Evolutionary conservation across 2,113 vertebrate genomes (phyloP).

Genomic region (Onychostoma macrolepis): DNA sequence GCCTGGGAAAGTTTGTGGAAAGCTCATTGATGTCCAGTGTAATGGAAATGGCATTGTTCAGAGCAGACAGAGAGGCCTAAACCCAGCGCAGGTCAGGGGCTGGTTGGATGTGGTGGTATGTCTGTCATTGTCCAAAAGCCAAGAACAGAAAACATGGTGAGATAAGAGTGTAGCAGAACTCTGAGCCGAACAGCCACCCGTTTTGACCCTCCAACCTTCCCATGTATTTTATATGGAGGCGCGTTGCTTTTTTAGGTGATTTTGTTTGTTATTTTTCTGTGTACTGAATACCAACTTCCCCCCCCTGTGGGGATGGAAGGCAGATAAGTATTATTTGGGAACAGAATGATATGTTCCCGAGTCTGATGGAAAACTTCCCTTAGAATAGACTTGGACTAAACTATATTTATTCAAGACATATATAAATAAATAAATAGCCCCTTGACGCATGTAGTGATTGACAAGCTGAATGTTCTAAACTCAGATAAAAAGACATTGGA

Average conservation of each 20-base stretch:
- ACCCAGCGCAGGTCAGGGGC: conserved; percentile 61
- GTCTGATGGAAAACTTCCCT: conserved; percentile 48
- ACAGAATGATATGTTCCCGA: conserved; percentile 31
- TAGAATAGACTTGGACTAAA: conserved; percentile 52
- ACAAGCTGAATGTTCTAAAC: conserved; percentile 61
- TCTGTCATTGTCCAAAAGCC: conserved; percentile 60
- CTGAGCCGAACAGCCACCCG: conserved; percentile 18
- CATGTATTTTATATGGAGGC: conserved; percentile 36
- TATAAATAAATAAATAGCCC: conserved; percentile 59
- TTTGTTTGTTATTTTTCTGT: conserved; percentile 42
- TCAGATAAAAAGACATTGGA: conserved; percentile 64
- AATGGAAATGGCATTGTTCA: conserved; percentile 76
- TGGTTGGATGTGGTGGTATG: conserved; percentile 58
- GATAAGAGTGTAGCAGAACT: conserved; percentile 60
- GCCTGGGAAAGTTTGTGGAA: conserved; percentile 80
- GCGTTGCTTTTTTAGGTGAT: conserved; percentile 51
- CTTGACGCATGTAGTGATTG: conserved; percentile 57
- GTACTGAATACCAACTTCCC: conserved; percentile 38
- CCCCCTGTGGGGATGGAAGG: conserved; percentile 6
- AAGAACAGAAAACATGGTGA: conserved; percentile 58
- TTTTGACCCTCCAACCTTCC: background rate
- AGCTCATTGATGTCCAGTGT: conserved; percentile 73
- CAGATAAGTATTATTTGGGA: conserved; percentile 55
- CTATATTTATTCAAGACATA: conserved; percentile 64
- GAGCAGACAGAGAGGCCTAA: conserved; percentile 65